Conservation (phyloP, 2,797 vertebrate species). For the Aulostomus chinensis region DNA sequence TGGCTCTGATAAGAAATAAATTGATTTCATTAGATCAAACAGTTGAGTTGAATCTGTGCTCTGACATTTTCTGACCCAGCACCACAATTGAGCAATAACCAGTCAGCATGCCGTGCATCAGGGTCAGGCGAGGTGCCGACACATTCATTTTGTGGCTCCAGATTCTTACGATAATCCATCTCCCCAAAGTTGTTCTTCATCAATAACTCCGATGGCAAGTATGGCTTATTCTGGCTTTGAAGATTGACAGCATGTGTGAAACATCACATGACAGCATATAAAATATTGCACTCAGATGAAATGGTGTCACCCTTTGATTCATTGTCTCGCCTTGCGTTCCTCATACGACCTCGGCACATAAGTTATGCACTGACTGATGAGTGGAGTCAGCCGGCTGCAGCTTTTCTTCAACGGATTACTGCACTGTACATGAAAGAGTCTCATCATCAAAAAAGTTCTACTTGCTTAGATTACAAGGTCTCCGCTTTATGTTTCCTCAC, state of each 20-base stretch:
- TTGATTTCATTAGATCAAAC: constrained; percentile 39
- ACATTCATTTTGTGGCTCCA: constrained; percentile 38
- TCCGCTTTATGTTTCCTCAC: no score
- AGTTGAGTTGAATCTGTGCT: constrained; percentile 14
- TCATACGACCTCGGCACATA: constrained; percentile 37
- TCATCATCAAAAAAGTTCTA: no score
- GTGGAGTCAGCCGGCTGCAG: no score
- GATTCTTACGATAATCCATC: constrained; percentile 60
- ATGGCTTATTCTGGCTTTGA: constrained; percentile 45
- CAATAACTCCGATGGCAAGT: constrained; percentile 44
- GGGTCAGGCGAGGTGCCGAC: constrained; percentile 17
- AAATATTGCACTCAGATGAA: constrained; percentile 50
- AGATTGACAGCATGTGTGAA: constrained; percentile 53
- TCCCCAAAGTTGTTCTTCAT: constrained; percentile 53
- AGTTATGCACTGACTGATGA: constrained; percentile 18
- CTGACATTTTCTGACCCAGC: constrained; percentile 31
- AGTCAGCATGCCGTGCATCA: background rate
- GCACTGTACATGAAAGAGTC: no score
- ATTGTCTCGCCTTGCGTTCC: constrained; percentile 33
- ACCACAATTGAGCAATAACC: constrained; percentile 34
- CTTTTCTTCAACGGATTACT: no score
- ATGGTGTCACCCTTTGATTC: constrained; percentile 56
- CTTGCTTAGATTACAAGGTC: no score
- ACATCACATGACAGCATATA: constrained; percentile 36
- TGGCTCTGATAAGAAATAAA: constrained; percentile 30